A percentile compares a stretch with the other conserved stretches of the same genome.
Conservation (phyloP, 30 jellyfish, hydroid and myxozoan species). For the Pelagia noctiluca region DNA sequence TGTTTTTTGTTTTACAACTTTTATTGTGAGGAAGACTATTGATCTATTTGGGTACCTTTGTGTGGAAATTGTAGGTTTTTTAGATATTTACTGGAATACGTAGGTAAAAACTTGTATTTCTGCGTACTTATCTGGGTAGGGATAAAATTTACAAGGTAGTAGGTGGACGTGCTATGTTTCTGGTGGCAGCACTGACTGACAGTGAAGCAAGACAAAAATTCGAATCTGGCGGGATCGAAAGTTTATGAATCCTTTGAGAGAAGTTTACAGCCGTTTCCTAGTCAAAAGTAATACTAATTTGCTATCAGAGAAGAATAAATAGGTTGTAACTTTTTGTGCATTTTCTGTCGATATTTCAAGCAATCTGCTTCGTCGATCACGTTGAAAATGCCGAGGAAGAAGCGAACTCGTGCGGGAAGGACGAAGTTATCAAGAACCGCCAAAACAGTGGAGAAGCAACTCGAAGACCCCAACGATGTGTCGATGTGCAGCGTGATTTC, state of each 20-base stretch:
- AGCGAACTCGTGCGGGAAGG: slow-evolving; percentile 68
- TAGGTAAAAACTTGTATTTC: too few species aligned
- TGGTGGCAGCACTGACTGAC: too few species aligned
- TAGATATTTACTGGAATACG: too few species aligned
- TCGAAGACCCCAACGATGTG: slow-evolving; percentile 58
- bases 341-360: not conserved
- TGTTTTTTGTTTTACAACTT: too few species aligned
- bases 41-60: too few species aligned
- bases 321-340: not conserved
- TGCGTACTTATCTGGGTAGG: too few species aligned
- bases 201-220: too few species aligned
- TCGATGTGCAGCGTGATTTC: slow-evolving; percentile 72
- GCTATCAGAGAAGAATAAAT: not conserved
- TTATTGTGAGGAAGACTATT: too few species aligned
- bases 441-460: slow-evolving; percentile 48
- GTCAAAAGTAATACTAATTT: not conserved
- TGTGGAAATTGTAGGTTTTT: too few species aligned
- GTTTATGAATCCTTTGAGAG: too few species aligned
- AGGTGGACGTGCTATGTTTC: too few species aligned
- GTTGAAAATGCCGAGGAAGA: slow-evolving; percentile 51
- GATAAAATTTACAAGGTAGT: too few species aligned
- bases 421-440: slow-evolving; percentile 30
- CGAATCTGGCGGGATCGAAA: slow-evolving; percentile 56
- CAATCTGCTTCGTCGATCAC: not conserved
- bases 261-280: not conserved